Evolutionary conservation across 1,140 invertebrate genomes (phyloP), one percentile per base, ranked within the genome.

Genomic region (Nylanderia fulva): DNA sequence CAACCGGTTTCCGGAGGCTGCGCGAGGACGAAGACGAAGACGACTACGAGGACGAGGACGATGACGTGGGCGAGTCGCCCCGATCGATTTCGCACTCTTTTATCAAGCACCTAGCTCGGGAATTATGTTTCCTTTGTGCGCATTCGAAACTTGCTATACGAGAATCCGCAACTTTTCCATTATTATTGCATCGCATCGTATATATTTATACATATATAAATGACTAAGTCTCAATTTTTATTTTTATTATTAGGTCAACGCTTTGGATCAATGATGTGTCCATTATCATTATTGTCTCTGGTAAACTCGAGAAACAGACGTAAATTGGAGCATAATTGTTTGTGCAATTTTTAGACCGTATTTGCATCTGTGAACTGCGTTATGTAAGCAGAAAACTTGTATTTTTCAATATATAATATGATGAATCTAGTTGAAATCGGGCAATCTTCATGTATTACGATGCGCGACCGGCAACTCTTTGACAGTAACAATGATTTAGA

Each of bases 71-170:
- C 15, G 77, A 79, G 18, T 15, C 18, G 77, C 11, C 13, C 33
- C 60, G 48, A 80, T 80, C 66, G 66, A 85, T 85, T 66, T 64
- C 60, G 48, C 39, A 52, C 24, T 29, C 63, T 83, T 71, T 83
- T 83, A 84, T 83, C 60, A 39, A 48, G 39, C 13, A 2, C 68
- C n/a, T 9, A n/a, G 48, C 33, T 24, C 18, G 63, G 33, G 60
- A 84, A n/a, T 77, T 64, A n/a, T 39, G 7, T 64, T 33, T 63
- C 7, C 58, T 64, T 86, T 86, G 84, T 79, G 48, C 58, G 21
- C n/a, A 7, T 29, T 72, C 75, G 13, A 45, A 52, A 24, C 3
- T 33, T 85, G 58, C 48, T 54, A n/a, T n/a, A 63, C 21, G 13
- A 18, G 5, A 42, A 8, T 24, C 18, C 45, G 36, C 42, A n/a